Base-by-base conservation (phyloP, 2,113 vertebrate genomes). In the Cebidichthys violaceus region DNA sequence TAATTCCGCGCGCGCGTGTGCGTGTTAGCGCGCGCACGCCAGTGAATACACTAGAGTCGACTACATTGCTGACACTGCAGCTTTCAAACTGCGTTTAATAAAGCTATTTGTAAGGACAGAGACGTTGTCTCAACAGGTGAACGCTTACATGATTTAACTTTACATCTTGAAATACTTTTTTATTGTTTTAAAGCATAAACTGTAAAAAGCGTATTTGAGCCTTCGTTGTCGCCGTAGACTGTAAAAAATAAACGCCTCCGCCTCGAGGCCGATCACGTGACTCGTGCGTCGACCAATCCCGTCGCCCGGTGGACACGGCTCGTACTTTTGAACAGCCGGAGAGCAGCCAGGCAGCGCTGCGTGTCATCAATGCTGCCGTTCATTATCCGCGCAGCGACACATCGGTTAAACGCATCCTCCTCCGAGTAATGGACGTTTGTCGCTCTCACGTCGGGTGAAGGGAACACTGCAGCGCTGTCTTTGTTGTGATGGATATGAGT, bases 291-390 rank as follows among this genome's bases (percentile, higher is more conserved):
- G 77, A 68, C 95, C 95, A 95, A 95, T 95, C 91, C 8, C 8
- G 22, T 33, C 7, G 67, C 13, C 73, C 78, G 86, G 43, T 77
- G 5, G 24, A 6, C 31, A 22, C 80, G 84, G 81, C 92, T 93
- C 88, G 83, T 89, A 92, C 92, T 94, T 95, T 95, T 95, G 90
- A 95, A 95, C 92, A 74, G 87, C 86, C 67, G 37, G 67, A 33
- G 66, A 33, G 8, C 59, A 73, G 70, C 52, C 43, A 60, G 41
- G 13, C 68, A 10, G 41, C 64, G 31, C 43, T 4, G 75, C 59
- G 13, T 47, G 9, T 15, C 5, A 20, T 27, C 7, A 2, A 15
- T 31, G 47, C 59, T 79, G 9, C 39, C 11, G 11, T 20, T 15
- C 5, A 14, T 2, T 18, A 20, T 14, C 61, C 64, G 27, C 2